These are phyloP conservation scores for Eueremaeus valkanovi DNA, from an alignment of 2,888 invertebrate genomes.

Conservation along the genomic window DNA sequence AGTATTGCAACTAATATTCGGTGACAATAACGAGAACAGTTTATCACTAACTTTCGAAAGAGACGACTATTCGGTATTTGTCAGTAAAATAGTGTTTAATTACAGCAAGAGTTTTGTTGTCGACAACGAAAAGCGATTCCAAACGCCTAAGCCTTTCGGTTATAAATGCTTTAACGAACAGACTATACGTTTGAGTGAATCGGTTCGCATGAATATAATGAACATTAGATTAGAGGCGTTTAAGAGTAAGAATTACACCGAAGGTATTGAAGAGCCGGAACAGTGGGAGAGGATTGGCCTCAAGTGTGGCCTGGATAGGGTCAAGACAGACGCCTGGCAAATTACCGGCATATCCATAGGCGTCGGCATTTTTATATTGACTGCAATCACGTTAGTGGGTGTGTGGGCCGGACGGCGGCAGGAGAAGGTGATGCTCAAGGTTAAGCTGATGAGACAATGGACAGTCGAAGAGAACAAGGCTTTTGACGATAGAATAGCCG, in stretches of 20 bases:
- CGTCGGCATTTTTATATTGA: not conserved
- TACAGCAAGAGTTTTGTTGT: not conserved
- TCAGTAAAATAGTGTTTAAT: not conserved
- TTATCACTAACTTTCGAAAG: not conserved
- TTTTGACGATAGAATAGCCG: not conserved
- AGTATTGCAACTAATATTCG: not conserved
- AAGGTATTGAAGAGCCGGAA: not conserved
- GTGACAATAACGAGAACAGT: not conserved
- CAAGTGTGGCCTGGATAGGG: not conserved
- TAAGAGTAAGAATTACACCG: not conserved
- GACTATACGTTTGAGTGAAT: not conserved
- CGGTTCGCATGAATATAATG: not conserved
- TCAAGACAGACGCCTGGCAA: not conserved
- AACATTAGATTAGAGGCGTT: constrained; percentile 12
- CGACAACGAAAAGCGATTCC: not conserved
- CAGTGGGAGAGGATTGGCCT: constrained; percentile 11
- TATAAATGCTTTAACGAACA: constrained; percentile 20
- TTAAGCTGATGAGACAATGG: constrained; percentile 21
- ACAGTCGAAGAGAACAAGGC: not conserved
- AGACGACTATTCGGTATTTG: not conserved
- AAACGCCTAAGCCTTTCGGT: not conserved
- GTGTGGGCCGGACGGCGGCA: constrained; percentile 3
- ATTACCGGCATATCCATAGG: constrained; percentile 4
- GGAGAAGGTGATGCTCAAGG: constrained; percentile 4
- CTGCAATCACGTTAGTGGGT: not conserved